Conservation (phyloP, 2,888 invertebrate species). For the Cataglyphis rosenhaueri region DNA sequence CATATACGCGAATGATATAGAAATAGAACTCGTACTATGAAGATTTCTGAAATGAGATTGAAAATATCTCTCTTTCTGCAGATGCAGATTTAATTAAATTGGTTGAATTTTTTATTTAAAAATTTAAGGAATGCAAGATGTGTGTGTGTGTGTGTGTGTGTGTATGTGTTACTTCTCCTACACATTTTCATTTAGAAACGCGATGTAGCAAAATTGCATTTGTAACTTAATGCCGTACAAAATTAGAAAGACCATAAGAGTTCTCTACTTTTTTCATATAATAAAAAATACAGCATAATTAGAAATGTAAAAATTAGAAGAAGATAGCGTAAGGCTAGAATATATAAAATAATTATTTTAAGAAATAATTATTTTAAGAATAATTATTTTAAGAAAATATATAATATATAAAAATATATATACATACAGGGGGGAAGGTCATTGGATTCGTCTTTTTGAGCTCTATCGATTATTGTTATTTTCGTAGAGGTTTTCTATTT, state of each 20-base stretch:
- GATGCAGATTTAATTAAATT: slow-evolving; percentile 32
- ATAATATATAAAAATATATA: slow-evolving; percentile 3
- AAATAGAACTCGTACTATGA: background rate
- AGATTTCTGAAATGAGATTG: background rate
- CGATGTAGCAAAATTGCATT: slow-evolving; percentile 27
- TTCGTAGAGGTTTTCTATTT: too few relatives aligned
- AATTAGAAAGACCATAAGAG: slow-evolving; percentile 32
- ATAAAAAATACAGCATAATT: slow-evolving; percentile 20
- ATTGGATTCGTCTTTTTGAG: too few relatives aligned
- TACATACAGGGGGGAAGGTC: too few relatives aligned
- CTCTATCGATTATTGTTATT: too few relatives aligned
- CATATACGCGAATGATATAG: background rate
- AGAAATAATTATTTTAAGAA: slow-evolving; percentile 16
- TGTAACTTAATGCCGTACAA: background rate
- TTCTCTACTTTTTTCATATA: background rate
- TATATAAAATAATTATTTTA: slow-evolving; percentile 1
- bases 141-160: too few relatives aligned
- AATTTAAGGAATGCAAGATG: slow-evolving; percentile 28
- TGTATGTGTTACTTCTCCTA: slow-evolving; percentile 2
- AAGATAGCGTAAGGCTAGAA: background rate
- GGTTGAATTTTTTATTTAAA: slow-evolving; percentile 9
- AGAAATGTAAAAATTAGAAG: slow-evolving; percentile 26
- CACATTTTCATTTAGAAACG: background rate
- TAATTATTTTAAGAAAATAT: slow-evolving; percentile 14
- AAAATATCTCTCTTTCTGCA: slow-evolving; percentile 4